Base-by-base conservation (phyloP, 2,888 invertebrate genomes). In the Cenopis cana region DNA sequence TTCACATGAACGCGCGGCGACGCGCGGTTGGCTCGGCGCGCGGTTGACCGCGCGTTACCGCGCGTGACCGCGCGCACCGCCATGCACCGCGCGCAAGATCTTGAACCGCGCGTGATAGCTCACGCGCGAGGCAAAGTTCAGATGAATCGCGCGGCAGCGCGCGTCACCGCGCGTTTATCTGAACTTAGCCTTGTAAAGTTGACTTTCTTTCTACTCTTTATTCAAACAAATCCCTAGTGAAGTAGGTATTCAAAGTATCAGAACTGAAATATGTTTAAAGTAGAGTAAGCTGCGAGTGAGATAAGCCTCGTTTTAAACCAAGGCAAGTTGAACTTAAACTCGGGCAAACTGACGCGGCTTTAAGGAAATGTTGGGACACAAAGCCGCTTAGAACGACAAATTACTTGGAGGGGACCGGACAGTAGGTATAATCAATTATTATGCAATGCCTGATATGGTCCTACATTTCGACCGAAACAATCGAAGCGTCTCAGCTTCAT, bases 271-370 rank as follows among this genome's bases (percentile, higher is more conserved):
- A 66, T 70, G 59, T 36, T 66, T 24, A 54, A 57, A 20, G 60
- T 69, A 18, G 24, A 64, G 9, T n/a, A 57, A 59, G 59, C 33
- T 66, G 65, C 52, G 12, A 70, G 70, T 41, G 33, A 59, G 69
- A 66, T 70, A 70, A 70, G 59, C 54, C 52, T 17, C 24, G 38
- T 60, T 60, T 70, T 66, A 70, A 49, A 65, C 65, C 59, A 59
- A 33, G 54, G 36, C 54, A 36, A 54, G 49, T 54, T 60, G 49
- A 29, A 38, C 64, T 55, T 24, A 64, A 64, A 69, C 69, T 69
- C 46, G 24, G 8, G 54, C 54, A 55, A 46, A 59, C 64, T 54
- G 50, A 57, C 57, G 57, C 57, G 20, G 41, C 38, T 57, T 36
- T 52, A 65, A 64, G 64, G 33, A 66, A 46, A 49, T 33, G 12